phyloP scores from a whole-genome alignment of 2,888 invertebrate species.

The Caenorhabditis drosophilae region DNA sequence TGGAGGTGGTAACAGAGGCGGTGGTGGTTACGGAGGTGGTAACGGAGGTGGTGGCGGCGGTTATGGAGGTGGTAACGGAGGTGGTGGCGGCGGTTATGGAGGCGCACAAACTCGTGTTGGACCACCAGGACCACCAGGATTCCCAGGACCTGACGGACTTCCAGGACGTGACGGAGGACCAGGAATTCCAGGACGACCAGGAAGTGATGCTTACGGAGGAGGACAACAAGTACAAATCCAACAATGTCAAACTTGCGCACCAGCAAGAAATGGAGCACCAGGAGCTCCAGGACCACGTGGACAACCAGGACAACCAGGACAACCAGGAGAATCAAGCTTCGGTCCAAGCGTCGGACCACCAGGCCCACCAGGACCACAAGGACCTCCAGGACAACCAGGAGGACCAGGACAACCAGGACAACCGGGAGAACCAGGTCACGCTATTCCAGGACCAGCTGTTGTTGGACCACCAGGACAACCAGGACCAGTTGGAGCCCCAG shows the following conservation, averaged over 20 bases:
- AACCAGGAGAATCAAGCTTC: slow-evolving; percentile 17
- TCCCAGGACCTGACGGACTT: slow-evolving; percentile 49
- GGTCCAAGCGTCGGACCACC: slow-evolving; percentile 29
- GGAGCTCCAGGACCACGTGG: slow-evolving; percentile 48
- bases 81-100: slow-evolving; percentile 1
- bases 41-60: slow-evolving; percentile 7
- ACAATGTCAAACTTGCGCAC: slow-evolving; percentile 33
- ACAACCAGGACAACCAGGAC: slow-evolving; percentile 32
- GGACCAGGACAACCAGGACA: slow-evolving; percentile 38
- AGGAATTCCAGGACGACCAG: slow-evolving; percentile 32
- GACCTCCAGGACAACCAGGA: slow-evolving; percentile 47
- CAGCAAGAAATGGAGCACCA: slow-evolving; percentile 32
- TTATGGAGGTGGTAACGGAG: not conserved
- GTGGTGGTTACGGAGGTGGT: slow-evolving; percentile 4
- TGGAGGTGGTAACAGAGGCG: slow-evolving; percentile 7
- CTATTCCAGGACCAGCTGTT: slow-evolving; percentile 16
- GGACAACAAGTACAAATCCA: not conserved
- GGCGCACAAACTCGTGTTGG: slow-evolving; percentile 12
- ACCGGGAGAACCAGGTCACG: slow-evolving; percentile 39
- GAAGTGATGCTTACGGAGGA: slow-evolving; percentile 18
- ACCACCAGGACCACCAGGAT: slow-evolving; percentile 53
- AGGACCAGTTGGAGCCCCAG: slow-evolving; percentile 36
- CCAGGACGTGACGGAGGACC: slow-evolving; percentile 32
- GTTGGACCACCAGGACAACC: slow-evolving; percentile 36
- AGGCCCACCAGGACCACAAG: slow-evolving; percentile 45